Evolutionary conservation across 2,888 invertebrate species (phyloP).

Genomic region (Euproctis similis): DNA sequence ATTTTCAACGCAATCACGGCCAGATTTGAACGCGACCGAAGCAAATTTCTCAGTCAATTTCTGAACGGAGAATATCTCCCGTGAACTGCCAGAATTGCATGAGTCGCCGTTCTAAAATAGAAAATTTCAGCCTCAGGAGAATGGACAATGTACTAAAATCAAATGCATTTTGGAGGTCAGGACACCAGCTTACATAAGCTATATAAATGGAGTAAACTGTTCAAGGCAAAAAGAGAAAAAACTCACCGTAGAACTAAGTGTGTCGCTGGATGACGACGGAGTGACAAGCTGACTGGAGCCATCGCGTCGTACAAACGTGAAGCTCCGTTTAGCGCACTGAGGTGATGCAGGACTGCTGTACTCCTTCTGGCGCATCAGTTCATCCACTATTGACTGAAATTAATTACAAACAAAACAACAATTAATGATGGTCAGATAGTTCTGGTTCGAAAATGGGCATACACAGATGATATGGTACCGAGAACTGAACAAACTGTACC

Average conservation of each 20-base stretch:
- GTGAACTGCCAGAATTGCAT: conserved; percentile 65
- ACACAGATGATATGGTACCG: too few species aligned
- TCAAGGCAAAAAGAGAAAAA: not conserved
- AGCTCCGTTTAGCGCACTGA: conserved; percentile 73
- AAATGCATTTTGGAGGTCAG: too few species aligned
- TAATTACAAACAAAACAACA: too few species aligned
- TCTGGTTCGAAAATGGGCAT: too few species aligned
- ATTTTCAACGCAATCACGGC: conserved; percentile 87
- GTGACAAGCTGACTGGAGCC: conserved; percentile 81
- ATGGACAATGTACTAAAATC: too few species aligned
- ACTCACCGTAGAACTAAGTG: conserved; percentile 63
- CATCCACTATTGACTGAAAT: conserved; percentile 93
- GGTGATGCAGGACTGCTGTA: conserved; percentile 71
- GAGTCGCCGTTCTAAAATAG: conserved; percentile 77
- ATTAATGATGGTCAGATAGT: too few species aligned
- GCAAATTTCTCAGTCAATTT: conserved; percentile 83
- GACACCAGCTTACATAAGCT: too few species aligned
- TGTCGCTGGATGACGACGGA: conserved; percentile 71
- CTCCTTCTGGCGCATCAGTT: conserved; percentile 85
- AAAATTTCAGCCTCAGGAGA: too few species aligned
- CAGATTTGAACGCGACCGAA: conserved; percentile 81
- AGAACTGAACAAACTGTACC: too few species aligned
- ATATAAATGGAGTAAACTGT: too few species aligned
- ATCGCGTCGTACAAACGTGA: conserved; percentile 84
- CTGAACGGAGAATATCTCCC: conserved; percentile 84